A percentile compares a stretch with the other conserved stretches of the same genome.
Conservation (phyloP, 2,113 vertebrate species). For the Steatornis caripensis region DNA sequence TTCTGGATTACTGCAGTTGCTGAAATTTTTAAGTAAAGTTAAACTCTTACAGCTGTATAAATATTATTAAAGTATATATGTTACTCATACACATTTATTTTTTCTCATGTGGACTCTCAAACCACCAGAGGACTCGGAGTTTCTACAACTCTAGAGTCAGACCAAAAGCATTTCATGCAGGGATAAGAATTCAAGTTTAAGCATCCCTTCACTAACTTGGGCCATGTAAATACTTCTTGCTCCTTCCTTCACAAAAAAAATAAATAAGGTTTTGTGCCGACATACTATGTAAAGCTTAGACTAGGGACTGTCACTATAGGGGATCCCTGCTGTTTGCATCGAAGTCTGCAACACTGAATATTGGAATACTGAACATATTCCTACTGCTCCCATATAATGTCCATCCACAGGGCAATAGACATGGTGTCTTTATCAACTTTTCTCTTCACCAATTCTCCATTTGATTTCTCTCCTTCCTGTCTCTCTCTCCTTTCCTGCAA, state of each 20-base stretch:
- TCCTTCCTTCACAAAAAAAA: neutral
- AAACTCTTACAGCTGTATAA: slow-evolving; percentile 49
- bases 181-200: neutral
- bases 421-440: neutral
- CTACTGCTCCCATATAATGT: neutral
- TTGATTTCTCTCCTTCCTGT: neutral
- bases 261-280: neutral
- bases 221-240: neutral
- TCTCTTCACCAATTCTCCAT: neutral
- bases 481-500: neutral
- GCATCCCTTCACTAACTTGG: neutral
- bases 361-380: neutral
- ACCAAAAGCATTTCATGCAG: neutral
- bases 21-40: slow-evolving; percentile 34
- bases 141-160: neutral
- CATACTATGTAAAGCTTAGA: neutral
- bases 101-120: neutral
- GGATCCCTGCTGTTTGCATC: neutral
- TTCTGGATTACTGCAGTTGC: neutral
- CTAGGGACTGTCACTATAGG: neutral
- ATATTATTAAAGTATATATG: slow-evolving; percentile 35
- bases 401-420: neutral
- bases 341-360: too few species aligned
- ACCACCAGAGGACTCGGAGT: neutral
- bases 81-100: neutral